phyloP scores from a whole-genome alignment of 2,113 vertebrate genomes.

The Solea senegalensis region DNA sequence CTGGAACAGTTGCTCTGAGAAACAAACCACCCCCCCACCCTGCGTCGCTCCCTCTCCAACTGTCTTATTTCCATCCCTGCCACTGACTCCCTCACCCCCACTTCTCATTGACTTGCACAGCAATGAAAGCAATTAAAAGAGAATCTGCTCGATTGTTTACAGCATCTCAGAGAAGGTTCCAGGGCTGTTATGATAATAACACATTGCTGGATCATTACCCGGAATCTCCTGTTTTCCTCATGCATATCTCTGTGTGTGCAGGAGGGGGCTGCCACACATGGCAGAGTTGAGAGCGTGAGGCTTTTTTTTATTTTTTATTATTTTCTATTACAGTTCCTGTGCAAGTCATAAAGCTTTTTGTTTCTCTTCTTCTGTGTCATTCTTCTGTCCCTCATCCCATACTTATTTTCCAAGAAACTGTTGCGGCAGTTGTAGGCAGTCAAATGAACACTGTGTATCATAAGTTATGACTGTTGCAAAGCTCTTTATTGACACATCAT shows the following conservation, averaged over 20 bases:
- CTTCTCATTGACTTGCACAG: constrained; percentile 19
- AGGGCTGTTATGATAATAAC: constrained; percentile 49
- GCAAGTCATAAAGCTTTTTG: constrained; percentile 18
- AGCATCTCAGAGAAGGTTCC: constrained; percentile 43
- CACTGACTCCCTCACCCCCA: background rate
- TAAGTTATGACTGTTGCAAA: background rate
- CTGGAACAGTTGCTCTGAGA: constrained; percentile 52
- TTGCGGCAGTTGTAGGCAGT: background rate
- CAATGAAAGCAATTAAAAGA: constrained; percentile 64
- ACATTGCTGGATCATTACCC: constrained; percentile 59
- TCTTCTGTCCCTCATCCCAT: background rate
- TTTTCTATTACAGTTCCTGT: background rate
- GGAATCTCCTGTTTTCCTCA: constrained; percentile 25
- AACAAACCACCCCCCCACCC: constrained; percentile 11
- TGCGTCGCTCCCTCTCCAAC: background rate
- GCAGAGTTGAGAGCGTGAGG: constrained; percentile 1
- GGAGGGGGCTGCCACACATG: constrained; percentile 39
- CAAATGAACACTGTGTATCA: background rate
- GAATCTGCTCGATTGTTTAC: constrained; percentile 57
- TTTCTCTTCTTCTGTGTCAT: background rate
- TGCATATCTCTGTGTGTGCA: constrained; percentile 26
- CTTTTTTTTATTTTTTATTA: constrained; percentile 20
- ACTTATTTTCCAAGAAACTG: background rate
- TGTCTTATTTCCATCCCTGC: background rate
- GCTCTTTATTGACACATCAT: background rate